Base-by-base conservation (phyloP, 2,113 vertebrate species). In the Amphiprion ocellaris region DNA sequence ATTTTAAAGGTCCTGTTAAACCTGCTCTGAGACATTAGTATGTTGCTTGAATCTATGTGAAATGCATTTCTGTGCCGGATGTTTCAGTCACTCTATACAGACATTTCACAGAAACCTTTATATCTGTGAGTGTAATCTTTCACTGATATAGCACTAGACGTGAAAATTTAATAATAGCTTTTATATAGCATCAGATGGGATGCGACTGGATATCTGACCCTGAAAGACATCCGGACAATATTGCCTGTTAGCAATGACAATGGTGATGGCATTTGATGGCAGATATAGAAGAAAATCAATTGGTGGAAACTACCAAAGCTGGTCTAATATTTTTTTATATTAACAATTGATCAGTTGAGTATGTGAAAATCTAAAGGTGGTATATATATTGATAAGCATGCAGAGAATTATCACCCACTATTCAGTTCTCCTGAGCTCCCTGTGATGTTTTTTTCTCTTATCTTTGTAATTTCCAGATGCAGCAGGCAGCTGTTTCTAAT, bases 291-390 rank as follows among this genome's bases (percentile, higher is more conserved):
- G 26, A 56, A 44, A 33, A 46, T 55, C 14, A 0, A 41, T 0
- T 11, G 9, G 28, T 59, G 11, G 16, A 68, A 53, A 17, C 46
- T 53, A 44, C 28, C n/a, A 44, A 77, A 53, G 54, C n/a, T 6
- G 30, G 26, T 37, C n/a, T 23, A 71, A 60, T 44, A 50, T 59
- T 47, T 49, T 59, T 47, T 70, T 56, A 59, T 49, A 59, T 70
- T 59, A 70, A 70, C 68, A 70, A 59, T 59, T 46, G 46, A 59
- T 70, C 55, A 59, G 26, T 49, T 70, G 14, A 23, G 19, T 33
- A 6, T 70, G 44, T 60, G 26, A 37, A 23, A 49, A 1, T 16
- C 15, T 4, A 17, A 17, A 17, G 16, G 47, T 49, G 47, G 15
- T 17, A 21, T 21, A 21, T 21, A 21, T 21, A 21, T 21, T 21